Conservation (phyloP, 2,797 vertebrate genomes). For the Knipowitschia caucasica region DNA sequence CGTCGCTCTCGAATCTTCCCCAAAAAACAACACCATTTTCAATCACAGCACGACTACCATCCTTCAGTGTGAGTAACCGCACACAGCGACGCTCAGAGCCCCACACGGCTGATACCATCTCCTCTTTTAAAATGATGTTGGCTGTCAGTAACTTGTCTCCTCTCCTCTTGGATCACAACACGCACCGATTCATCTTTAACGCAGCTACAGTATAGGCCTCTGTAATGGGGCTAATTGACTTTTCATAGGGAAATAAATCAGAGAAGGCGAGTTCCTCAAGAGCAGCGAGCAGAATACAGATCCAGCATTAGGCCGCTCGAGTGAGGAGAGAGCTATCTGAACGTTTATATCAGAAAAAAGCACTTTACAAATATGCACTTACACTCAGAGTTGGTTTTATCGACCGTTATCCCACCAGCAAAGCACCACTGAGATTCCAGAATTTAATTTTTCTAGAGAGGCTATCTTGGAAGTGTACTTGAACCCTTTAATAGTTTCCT, state of each 20-base stretch:
- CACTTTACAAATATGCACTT: too few species aligned
- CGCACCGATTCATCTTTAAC: conserved; percentile 43
- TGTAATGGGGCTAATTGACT: conserved; percentile 55
- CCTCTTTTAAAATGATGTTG: conserved; percentile 30
- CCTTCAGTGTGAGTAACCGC: conserved; percentile 12
- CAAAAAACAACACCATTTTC: background rate
- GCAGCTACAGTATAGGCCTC: conserved; percentile 13
- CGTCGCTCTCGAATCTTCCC: background rate
- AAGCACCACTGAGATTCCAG: too few species aligned
- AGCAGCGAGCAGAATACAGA: conserved; percentile 36
- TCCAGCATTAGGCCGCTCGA: conserved; percentile 47
- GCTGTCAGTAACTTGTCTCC: conserved; percentile 30
- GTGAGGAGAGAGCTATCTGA: conserved; percentile 33
- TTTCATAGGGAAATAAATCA: conserved; percentile 34
- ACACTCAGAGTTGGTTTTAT: too few species aligned
- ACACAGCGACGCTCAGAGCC: conserved; percentile 2
- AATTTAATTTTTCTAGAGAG: too few species aligned
- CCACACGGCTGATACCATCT: conserved; percentile 6
- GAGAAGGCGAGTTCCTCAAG: conserved; percentile 33
- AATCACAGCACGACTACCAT: conserved; percentile 16
- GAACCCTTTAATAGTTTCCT: too few species aligned
- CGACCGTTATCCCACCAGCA: too few species aligned
- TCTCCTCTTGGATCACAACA: conserved; percentile 10
- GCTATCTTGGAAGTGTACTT: too few species aligned
- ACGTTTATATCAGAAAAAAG: background rate